Evolutionary conservation across 2,888 invertebrate species (phyloP).

Genomic region (Dolichomitus sp.): DNA sequence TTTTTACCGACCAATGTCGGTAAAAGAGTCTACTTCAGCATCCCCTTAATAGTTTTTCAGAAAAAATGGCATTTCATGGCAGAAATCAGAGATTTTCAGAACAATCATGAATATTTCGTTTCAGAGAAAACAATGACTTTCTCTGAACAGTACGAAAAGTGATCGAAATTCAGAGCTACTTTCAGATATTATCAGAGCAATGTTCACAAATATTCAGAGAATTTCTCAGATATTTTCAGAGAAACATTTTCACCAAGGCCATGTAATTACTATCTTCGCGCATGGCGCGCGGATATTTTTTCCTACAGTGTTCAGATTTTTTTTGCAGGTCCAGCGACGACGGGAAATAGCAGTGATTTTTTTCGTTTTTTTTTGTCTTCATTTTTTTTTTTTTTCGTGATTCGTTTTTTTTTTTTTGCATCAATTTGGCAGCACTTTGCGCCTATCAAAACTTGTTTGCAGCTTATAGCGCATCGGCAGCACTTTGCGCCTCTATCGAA

Average conservation of each 20-base stretch:
- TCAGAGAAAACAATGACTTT: neutral
- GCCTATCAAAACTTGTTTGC: neutral
- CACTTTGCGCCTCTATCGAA: constrained; percentile 8
- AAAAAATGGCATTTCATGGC: too few relatives aligned
- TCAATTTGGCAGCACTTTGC: neutral
- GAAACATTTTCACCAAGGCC: neutral
- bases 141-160: neutral
- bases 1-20: too few relatives aligned
- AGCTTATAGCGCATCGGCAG: neutral
- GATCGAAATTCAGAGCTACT: neutral
- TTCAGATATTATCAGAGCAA: neutral
- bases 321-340: too few relatives aligned
- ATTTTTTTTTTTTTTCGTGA: neutral
- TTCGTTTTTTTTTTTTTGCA: too few relatives aligned
- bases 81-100: too few relatives aligned
- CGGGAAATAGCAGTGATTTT: too few relatives aligned
- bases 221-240: neutral
- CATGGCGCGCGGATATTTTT: too few relatives aligned
- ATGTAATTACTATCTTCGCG: too few relatives aligned
- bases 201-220: too few relatives aligned
- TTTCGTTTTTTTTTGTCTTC: neutral
- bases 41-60: too few relatives aligned
- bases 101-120: neutral
- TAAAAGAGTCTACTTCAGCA: too few relatives aligned
- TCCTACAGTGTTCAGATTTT: too few relatives aligned